Base-by-base conservation (phyloP, 2,888 invertebrate species). In the Antitype chi region DNA sequence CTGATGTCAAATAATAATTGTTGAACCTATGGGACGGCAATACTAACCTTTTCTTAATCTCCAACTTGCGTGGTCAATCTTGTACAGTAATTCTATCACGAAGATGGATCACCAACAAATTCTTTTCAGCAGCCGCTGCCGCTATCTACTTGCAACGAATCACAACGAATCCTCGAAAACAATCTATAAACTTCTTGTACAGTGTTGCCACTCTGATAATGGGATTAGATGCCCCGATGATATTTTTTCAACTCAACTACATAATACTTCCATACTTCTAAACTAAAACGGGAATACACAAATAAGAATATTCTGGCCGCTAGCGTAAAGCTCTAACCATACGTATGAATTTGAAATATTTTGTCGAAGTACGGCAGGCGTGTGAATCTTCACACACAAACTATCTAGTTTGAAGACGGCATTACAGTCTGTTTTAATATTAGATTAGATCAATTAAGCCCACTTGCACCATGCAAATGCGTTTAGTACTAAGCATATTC, bases 11-110 rank as follows among this genome's bases (percentile, higher is more conserved):
- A 74, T 63, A 57, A 74, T 63, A 59, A 13, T 47, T 63, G 28
- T 0, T 20, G 38, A 43, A 62, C 70, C 4, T 38, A 69, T 0
- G 32, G 32, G 38, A 63, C 25, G 23, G 49, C 20, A 28, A 64
- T 67, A 87, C 88, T 32, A 64, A 86, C 85, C 88, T 83, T 81
- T 79, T 85, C 76, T 74, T 80, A 80, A 52, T 74, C 55, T 72
- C 72, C 80, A 86, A 85, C 71, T 85, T 82, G 68, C 62, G 66
- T 74, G 75, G 57, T 74, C 73, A 74, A 74, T 74, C 47, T 74
- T 74, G n/a, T 47, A 73, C 57, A 32, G 32, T 80, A 52, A 17
- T 49, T 73, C 57, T 60, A 71, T 38, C 59, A 73, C 66, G 38
- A 57, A 28, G 7, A 49, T 32, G 53, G n/a, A 20, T 71, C 55